A percentile compares a stretch with the other conserved stretches of the same genome.
Conservation (phyloP, 2,113 vertebrate species). For the Halichoeres trimaculatus region DNA sequence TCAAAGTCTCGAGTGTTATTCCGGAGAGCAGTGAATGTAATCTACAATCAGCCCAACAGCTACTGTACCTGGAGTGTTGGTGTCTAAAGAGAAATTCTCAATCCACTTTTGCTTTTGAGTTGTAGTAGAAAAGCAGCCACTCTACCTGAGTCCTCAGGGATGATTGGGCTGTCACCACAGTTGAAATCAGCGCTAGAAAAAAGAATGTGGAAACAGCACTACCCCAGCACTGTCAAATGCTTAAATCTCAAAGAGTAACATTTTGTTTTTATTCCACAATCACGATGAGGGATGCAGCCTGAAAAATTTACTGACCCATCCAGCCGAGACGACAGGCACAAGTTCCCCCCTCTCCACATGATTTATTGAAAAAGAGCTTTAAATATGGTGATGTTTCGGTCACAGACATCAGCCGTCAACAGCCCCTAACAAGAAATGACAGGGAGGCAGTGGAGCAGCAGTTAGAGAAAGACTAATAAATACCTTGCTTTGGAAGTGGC, state of each 20-base stretch:
- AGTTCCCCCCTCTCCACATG: constrained; percentile 12
- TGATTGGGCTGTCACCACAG: constrained; percentile 10
- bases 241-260: constrained; percentile 32
- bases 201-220: neutral
- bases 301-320: constrained; percentile 36
- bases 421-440: constrained; percentile 34
- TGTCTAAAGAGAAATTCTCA: neutral
- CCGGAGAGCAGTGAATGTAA: too few relatives aligned
- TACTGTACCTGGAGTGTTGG: too few relatives aligned
- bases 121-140: neutral
- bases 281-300: neutral
- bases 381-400: constrained; percentile 41
- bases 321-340: constrained; percentile 10
- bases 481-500: neutral
- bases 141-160: neutral
- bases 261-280: constrained; percentile 41
- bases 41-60: too few relatives aligned
- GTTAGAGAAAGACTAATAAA: constrained; percentile 11
- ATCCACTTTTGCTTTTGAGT: constrained; percentile 5
- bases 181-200: neutral
- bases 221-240: constrained; percentile 5
- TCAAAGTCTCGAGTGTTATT: too few relatives aligned
- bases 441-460: constrained; percentile 23
- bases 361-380: constrained; percentile 52
- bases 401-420: constrained; percentile 35